Evolutionary conservation across 2,888 invertebrate species (phyloP).

Genomic region (Agriopis marginaria): DNA sequence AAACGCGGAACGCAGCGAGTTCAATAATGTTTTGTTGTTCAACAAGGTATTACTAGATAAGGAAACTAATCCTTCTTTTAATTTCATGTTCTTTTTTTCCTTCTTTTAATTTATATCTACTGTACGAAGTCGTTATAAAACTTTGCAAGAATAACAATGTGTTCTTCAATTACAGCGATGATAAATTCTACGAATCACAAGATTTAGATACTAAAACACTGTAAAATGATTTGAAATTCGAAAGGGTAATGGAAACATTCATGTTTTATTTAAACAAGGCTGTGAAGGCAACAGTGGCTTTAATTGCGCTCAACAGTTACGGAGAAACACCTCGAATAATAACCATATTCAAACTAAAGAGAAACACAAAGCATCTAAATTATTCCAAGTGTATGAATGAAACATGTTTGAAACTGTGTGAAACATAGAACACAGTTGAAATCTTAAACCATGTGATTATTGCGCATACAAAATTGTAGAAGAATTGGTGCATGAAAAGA

Average conservation of each 20-base stretch:
- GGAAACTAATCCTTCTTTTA: no score
- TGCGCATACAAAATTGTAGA: conserved; percentile 46
- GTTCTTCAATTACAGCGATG: neutral
- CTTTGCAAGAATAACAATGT: neutral
- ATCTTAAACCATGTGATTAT: conserved; percentile 61
- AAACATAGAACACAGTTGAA: conserved; percentile 41
- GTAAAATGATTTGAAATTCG: conserved; percentile 33
- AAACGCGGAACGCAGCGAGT: no score
- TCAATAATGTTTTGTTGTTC: no score
- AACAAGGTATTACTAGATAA: no score
- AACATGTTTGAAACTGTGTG: conserved; percentile 55
- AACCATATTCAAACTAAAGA: conserved; percentile 28
- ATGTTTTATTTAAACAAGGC: conserved; percentile 45
- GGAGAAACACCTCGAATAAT: conserved; percentile 37
- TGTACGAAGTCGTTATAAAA: neutral
- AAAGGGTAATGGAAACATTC: conserved; percentile 40
- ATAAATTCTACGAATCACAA: neutral
- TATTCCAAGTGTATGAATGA: conserved; percentile 49
- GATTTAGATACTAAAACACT: neutral
- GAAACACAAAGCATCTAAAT: conserved; percentile 22
- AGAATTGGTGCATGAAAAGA: conserved; percentile 14
- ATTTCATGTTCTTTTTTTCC: no score
- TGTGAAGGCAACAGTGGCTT: conserved; percentile 38
- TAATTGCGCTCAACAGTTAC: conserved; percentile 50
- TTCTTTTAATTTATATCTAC: neutral